Evolutionary conservation across 2,888 invertebrate genomes (phyloP).

Genomic region (Temnothorax rugatulus): DNA sequence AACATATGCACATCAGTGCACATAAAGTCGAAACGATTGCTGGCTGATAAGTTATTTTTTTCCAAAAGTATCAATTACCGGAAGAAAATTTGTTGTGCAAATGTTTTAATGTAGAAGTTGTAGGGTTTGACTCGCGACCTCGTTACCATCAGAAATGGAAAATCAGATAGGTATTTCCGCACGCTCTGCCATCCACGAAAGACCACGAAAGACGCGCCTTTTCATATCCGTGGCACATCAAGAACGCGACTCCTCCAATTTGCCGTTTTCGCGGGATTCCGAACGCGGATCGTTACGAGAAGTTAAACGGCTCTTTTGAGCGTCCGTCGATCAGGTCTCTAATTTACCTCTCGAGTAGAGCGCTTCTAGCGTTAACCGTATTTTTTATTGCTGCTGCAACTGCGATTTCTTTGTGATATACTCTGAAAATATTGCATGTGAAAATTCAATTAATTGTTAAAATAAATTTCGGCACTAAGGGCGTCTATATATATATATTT

Average conservation of each 20-base stretch:
- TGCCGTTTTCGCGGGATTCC: not conserved
- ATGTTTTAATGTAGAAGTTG: not conserved
- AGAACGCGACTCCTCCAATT: not conserved
- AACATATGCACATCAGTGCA: not conserved
- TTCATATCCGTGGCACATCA: not conserved
- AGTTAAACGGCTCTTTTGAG: constrained; percentile 28
- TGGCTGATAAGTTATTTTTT: not conserved
- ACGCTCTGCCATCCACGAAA: not conserved
- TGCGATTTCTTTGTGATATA: constrained; percentile 15
- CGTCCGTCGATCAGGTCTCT: not conserved
- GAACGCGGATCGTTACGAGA: not conserved
- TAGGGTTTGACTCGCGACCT: not conserved
- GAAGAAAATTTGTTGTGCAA: not conserved
- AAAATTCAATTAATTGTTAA: not conserved
- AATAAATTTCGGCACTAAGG: not conserved
- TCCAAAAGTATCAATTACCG: not conserved
- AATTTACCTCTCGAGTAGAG: constrained; percentile 20
- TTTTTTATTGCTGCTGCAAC: constrained; percentile 1
- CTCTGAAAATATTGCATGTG: not conserved
- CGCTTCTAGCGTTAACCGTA: constrained; percentile 6
- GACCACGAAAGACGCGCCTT: not conserved
- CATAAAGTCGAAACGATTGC: not conserved
- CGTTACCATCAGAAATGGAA: not conserved
- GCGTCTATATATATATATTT: not conserved
- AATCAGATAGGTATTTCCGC: not conserved